Conservation (phyloP, 1,140 invertebrate species). For the Halesus radiatus region DNA sequence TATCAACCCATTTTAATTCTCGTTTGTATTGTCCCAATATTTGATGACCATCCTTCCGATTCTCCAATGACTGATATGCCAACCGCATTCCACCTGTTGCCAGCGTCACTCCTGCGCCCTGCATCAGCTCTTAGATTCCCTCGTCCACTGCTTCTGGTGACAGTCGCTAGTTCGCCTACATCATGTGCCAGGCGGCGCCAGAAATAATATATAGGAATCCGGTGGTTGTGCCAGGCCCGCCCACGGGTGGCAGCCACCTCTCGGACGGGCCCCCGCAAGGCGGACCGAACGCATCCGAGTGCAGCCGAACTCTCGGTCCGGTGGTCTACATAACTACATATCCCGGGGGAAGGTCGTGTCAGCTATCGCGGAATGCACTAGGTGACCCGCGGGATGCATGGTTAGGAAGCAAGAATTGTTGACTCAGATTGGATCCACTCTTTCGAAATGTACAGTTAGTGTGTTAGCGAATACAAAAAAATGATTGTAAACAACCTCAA, state of each 20-base stretch:
- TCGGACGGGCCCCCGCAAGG: background rate
- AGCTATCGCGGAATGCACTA: too few species aligned
- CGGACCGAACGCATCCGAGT: too few species aligned
- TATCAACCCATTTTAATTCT: too few species aligned
- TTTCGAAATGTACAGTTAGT: too few species aligned
- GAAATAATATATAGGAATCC: conserved; percentile 31
- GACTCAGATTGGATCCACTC: too few species aligned
- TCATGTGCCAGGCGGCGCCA: background rate
- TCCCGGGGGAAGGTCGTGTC: background rate
- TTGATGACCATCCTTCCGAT: too few species aligned
- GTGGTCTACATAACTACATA: conserved; percentile 18
- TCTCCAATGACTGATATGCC: background rate
- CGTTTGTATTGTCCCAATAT: too few species aligned
- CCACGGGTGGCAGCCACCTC: background rate
- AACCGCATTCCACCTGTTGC: background rate
- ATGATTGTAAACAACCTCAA: too few species aligned
- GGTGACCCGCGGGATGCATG: too few species aligned
- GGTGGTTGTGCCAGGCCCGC: conserved; percentile 4
- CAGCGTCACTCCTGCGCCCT: background rate
- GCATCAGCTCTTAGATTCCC: background rate
- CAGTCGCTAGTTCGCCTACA: background rate
- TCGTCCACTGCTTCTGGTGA: background rate
- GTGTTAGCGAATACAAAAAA: too few species aligned
- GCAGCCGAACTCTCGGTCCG: background rate
- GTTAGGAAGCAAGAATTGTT: too few species aligned